Evolutionary conservation across 2,113 vertebrate genomes (phyloP).

Genomic region (Pongo pygmaeus): DNA sequence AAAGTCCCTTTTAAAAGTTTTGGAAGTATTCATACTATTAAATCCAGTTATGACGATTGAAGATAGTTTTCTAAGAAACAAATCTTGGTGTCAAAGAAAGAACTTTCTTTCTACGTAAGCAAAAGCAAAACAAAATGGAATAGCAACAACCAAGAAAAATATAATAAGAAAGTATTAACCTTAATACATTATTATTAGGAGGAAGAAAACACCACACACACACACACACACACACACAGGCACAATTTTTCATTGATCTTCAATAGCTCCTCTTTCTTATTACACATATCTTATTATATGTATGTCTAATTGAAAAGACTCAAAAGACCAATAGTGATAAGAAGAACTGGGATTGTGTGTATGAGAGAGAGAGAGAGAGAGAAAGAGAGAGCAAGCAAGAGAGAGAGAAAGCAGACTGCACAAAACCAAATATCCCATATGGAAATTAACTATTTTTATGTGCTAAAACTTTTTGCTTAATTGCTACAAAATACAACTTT

Average conservation of each 20-base stretch:
- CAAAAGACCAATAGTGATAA: neutral
- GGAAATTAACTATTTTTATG: constrained; percentile 2
- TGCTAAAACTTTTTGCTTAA: neutral
- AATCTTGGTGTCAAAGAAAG: neutral
- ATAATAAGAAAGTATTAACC: neutral
- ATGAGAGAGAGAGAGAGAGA: neutral
- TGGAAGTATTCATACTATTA: neutral
- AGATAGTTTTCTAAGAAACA: neutral
- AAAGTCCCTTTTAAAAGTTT: neutral
- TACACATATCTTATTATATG: neutral
- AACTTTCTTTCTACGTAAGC: neutral
- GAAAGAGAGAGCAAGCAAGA: neutral
- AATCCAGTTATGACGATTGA: neutral
- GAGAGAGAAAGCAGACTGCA: neutral
- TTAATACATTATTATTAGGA: neutral
- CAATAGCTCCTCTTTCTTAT: neutral
- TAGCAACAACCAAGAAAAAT: neutral
- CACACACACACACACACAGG: neutral
- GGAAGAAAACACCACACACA: neutral
- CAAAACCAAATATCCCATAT: neutral
- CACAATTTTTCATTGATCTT: neutral
- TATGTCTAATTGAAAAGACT: neutral
- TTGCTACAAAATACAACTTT: constrained; percentile 21
- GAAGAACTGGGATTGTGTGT: neutral
- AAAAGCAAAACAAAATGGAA: constrained; percentile 3